Base-by-base conservation (phyloP, 2,113 vertebrate genomes). In the Saccopteryx bilineata region DNA sequence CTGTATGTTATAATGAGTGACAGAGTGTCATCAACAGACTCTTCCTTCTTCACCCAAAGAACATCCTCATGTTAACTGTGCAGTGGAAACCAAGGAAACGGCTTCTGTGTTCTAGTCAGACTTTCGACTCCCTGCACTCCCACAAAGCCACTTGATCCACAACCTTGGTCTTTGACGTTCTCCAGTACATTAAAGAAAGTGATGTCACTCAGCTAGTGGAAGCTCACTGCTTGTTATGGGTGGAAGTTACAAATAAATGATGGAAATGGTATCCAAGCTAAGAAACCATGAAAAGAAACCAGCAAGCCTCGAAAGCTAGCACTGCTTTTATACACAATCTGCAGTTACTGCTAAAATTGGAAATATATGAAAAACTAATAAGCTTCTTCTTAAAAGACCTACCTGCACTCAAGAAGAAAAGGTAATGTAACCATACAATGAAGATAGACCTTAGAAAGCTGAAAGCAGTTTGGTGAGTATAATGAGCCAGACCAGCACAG, bases 141-240 rank as follows among this genome's bases (percentile, higher is more conserved):
- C 82, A n/a, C 69, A 95, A 96, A 74, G 28, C 66, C 91, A 83
- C 87, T 52, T 94, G 94, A 95, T 85, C 93, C 85, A 93, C 93
- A 91, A 56, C 17, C 7, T 23, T 90, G 80, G 90, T 82, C 96
- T 98, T 97, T 97, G 90, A 96, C 91, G 97, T 94, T 95, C 95
- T 69, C 76, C 48, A 21, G 15, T 87, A 94, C 84, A 75, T 91
- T 79, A 63, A 65, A 31, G 33, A 0, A 31, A 97, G 87, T 61
- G 23, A 96, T 58, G 71, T 18, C 74, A 11, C 19, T 61, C 83
- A 92, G 31, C 5, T 46, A 71, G 58, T 2, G 3, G 95, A 96
- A 74, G 31, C 15, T 31, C 50, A 39, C 5, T 80, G 74, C 31
- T 87, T 80, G 19, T 74, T 48, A 71, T 12, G 87, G 84, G 6